Conservation (phyloP, 2,113 vertebrate species). For the Hippolais icterina region DNA sequence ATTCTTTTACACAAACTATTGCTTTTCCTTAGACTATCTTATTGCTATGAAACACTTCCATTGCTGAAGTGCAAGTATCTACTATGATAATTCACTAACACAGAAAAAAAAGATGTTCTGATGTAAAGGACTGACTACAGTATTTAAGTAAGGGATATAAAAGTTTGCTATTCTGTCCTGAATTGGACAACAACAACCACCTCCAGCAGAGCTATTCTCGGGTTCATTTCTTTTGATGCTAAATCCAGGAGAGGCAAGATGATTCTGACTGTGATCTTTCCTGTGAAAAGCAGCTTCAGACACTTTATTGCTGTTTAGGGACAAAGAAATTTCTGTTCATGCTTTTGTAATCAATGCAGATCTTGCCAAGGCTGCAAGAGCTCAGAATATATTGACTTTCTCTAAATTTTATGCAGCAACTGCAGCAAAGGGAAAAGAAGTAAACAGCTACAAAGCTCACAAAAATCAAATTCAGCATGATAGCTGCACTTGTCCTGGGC, state of each 20-base stretch:
- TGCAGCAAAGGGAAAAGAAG: neutral
- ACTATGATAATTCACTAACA: neutral
- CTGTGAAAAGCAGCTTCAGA: neutral
- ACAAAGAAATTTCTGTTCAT: conserved; percentile 34
- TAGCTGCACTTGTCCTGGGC: neutral
- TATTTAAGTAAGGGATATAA: neutral
- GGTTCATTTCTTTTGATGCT: conserved; percentile 17
- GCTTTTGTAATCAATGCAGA: conserved; percentile 41
- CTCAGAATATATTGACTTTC: conserved; percentile 5
- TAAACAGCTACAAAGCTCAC: neutral
- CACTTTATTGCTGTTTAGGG: neutral
- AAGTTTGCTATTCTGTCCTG: neutral
- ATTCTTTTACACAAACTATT: neutral
- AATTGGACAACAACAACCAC: neutral
- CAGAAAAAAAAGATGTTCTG: neutral
- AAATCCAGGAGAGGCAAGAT: conserved; percentile 15
- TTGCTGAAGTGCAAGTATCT: neutral
- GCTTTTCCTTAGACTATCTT: neutral
- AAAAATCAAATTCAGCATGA: neutral
- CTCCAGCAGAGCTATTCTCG: neutral
- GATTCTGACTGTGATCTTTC: conserved; percentile 3
- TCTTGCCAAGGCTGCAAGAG: neutral
- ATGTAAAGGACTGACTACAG: neutral
- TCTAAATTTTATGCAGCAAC: conserved; percentile 15
- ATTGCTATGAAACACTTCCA: neutral